Evolutionary conservation across 2,113 vertebrate genomes (phyloP).

Genomic region (Burhinus oedicnemus): DNA sequence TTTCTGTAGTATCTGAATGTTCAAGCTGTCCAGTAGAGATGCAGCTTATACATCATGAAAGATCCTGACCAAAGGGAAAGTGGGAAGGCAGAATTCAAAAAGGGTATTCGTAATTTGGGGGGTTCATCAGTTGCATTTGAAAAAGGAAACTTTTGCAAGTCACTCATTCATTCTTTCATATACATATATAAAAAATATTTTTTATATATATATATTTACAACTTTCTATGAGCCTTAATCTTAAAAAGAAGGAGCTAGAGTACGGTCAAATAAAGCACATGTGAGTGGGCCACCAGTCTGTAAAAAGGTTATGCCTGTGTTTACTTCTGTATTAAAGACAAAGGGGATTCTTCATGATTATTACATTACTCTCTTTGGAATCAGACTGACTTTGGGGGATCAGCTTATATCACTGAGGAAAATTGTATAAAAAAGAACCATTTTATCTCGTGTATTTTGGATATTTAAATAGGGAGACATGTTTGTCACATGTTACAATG

Average conservation of each 20-base stretch:
- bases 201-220: background rate
- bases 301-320: background rate
- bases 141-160: background rate
- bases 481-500: background rate
- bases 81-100: background rate
- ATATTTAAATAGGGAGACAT: background rate
- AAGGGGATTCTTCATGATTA: background rate
- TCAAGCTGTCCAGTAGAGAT: background rate
- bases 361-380: slow-evolving; percentile 8
- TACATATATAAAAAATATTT: background rate
- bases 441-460: background rate
- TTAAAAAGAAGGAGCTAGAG: background rate
- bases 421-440: background rate
- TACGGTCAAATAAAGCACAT: background rate
- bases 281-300: background rate
- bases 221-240: background rate
- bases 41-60: background rate
- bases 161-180: background rate
- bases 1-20: background rate
- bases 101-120: background rate
- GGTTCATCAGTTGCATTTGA: background rate
- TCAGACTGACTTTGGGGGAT: background rate
- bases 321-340: slow-evolving; percentile 9
- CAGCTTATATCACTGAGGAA: background rate
- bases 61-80: background rate